These are phyloP conservation scores for Myiopsitta monachus DNA, from an alignment of 2,113 vertebrate genomes.

Conservation along the genomic window DNA sequence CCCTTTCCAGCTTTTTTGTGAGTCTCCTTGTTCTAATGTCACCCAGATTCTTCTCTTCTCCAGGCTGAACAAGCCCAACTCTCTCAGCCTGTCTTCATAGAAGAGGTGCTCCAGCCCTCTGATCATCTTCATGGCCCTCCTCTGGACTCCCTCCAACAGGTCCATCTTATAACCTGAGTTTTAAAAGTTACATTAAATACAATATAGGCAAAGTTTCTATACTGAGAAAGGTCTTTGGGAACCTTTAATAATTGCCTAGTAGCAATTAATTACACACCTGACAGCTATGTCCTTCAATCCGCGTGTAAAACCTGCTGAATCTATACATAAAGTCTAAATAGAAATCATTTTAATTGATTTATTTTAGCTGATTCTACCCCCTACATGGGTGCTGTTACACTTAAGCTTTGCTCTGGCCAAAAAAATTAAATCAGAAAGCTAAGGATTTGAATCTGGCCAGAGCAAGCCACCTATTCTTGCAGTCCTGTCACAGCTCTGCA, in stretches of 20 bases:
- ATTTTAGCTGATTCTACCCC: not conserved
- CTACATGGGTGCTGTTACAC: not conserved
- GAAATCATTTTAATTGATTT: not conserved
- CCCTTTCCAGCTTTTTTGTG: not conserved
- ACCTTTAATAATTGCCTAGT: not conserved
- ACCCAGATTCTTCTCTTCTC: not conserved
- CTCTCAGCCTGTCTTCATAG: not conserved
- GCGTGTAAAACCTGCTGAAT: not conserved
- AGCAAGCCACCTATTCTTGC: not conserved
- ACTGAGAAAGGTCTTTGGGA: not conserved
- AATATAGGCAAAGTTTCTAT: not conserved
- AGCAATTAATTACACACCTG: not conserved
- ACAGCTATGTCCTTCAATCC: not conserved
- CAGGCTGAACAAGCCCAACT: not conserved
- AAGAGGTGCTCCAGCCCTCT: not conserved
- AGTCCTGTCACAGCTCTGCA: fast-evolving
- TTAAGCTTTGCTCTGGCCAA: not conserved
- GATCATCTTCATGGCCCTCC: not conserved
- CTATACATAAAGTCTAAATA: not conserved
- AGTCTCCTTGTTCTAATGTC: not conserved
- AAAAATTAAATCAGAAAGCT: not conserved
- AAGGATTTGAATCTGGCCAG: not conserved
- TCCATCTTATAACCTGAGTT: not conserved
- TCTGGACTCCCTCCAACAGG: not conserved
- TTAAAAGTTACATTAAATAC: not conserved